Evolutionary conservation across 2,113 vertebrate genomes (phyloP).

Genomic region (Psammodynastes pulverulentus): DNA sequence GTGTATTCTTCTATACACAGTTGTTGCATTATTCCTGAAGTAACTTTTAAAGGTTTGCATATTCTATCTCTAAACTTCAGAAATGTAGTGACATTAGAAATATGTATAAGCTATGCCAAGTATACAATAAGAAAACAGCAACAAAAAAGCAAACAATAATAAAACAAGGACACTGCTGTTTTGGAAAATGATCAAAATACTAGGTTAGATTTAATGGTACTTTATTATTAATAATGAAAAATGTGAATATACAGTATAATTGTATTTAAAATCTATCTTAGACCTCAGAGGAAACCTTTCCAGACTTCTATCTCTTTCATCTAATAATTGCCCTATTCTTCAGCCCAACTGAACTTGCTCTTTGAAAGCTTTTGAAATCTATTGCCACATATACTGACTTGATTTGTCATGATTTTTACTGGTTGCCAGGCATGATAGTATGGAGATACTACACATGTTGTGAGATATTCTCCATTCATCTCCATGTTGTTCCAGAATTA

Average conservation of each 20-base stretch:
- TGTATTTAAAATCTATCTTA: background rate
- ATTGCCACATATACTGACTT: background rate
- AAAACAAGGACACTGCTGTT: slow-evolving; percentile 14
- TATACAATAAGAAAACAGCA: background rate
- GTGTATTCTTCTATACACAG: background rate
- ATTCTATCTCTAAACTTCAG: rapidly evolving
- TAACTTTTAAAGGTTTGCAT: background rate
- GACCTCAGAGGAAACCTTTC: background rate
- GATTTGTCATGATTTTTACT: background rate
- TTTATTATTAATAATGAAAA: slow-evolving; percentile 8
- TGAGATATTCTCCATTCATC: background rate
- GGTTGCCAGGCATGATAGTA: background rate
- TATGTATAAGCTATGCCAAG: background rate
- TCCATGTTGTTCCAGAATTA: background rate
- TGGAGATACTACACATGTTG: background rate
- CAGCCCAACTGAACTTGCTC: background rate
- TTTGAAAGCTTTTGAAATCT: background rate
- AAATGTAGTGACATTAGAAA: background rate
- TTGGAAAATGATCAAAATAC: background rate
- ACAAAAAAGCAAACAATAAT: background rate
- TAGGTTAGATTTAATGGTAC: slow-evolving; percentile 14
- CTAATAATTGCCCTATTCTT: background rate
- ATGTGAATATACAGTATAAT: background rate
- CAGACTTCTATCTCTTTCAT: background rate
- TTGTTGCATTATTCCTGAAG: background rate